Percentiles rank a stretch among this genome's conserved stretches.
Evolutionary conservation across 2,888 invertebrate genomes (phyloP).

Genomic region (Amblyteles armatorius): DNA sequence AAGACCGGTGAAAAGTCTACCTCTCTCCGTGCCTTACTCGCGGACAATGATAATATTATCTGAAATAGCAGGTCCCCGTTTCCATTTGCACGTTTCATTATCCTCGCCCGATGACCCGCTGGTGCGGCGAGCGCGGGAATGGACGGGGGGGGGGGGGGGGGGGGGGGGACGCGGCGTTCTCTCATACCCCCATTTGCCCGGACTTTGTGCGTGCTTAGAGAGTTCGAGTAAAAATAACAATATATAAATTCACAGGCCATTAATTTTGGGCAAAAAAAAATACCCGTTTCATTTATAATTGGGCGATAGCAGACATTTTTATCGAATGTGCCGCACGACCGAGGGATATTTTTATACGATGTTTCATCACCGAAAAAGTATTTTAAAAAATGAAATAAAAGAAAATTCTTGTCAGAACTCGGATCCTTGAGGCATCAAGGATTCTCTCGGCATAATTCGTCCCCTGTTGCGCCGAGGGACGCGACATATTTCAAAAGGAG

Average conservation of each 20-base stretch:
- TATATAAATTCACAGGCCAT: background rate
- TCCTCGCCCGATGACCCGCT: constrained; percentile 78
- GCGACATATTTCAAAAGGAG: constrained; percentile 10
- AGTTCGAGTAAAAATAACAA: constrained; percentile 12
- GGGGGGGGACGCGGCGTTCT: constrained; percentile 26
- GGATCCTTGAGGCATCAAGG: constrained; percentile 30
- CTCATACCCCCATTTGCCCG: constrained; percentile 10
- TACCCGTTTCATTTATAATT: background rate
- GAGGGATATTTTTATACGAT: background rate
- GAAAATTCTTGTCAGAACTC: background rate
- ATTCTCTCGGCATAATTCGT: constrained; percentile 44
- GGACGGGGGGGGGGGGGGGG: too few relatives aligned
- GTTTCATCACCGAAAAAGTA: background rate
- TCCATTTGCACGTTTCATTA: constrained; percentile 81
- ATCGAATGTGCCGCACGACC: background rate
- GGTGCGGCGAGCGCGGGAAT: constrained; percentile 63
- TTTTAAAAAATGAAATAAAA: background rate
- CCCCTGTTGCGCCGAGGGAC: constrained; percentile 1
- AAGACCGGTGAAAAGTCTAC: constrained; percentile 69
- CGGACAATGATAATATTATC: constrained; percentile 81
- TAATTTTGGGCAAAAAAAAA: background rate
- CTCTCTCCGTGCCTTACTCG: constrained; percentile 70
- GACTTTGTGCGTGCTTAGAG: constrained; percentile 3
- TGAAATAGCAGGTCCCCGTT: constrained; percentile 78
- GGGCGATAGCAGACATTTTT: background rate